Percentiles rank a stretch among this genome's conserved stretches.
Evolutionary conservation across 2,797 vertebrate species (phyloP).

Genomic region (Naso thynnoides): DNA sequence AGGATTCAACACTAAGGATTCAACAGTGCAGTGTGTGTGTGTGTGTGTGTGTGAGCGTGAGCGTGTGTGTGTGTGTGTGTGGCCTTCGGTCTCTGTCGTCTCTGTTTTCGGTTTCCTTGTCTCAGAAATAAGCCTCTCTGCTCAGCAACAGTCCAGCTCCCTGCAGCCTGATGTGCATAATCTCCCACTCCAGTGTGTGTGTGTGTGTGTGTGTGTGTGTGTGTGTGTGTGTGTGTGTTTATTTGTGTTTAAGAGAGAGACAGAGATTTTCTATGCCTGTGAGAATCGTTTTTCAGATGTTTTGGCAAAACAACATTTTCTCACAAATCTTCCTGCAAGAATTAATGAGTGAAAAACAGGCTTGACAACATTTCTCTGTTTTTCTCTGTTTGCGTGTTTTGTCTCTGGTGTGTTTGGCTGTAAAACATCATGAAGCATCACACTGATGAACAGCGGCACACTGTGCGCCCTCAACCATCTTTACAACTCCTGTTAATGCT

Average conservation of each 20-base stretch:
- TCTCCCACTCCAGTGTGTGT: constrained; percentile 1
- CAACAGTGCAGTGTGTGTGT: too few relatives aligned
- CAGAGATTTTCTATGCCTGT: background rate
- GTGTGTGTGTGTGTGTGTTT: background rate
- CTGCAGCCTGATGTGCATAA: constrained; percentile 31
- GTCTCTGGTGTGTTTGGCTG: background rate
- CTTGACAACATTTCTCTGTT: too few relatives aligned
- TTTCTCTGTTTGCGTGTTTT: background rate
- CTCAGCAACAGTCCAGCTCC: constrained; percentile 28
- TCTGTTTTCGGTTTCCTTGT: constrained; percentile 1
- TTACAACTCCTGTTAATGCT: too few relatives aligned
- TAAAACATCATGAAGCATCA: background rate
- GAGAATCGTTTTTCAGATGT: background rate
- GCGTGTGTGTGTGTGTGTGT: constrained; percentile 10
- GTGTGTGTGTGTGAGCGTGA: background rate
- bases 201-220: too few relatives aligned
- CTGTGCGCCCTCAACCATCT: too few relatives aligned
- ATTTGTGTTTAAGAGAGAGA: too few relatives aligned
- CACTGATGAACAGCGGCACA: background rate
- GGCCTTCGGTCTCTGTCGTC: background rate
- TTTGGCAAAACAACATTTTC: background rate
- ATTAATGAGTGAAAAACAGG: background rate
- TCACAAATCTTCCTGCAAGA: background rate
- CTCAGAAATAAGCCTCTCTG: constrained; percentile 40
- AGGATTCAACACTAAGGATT: too few relatives aligned